Evolutionary conservation across 1,140 invertebrate species (phyloP).

Genomic region (Neocloeon triangulifer): DNA sequence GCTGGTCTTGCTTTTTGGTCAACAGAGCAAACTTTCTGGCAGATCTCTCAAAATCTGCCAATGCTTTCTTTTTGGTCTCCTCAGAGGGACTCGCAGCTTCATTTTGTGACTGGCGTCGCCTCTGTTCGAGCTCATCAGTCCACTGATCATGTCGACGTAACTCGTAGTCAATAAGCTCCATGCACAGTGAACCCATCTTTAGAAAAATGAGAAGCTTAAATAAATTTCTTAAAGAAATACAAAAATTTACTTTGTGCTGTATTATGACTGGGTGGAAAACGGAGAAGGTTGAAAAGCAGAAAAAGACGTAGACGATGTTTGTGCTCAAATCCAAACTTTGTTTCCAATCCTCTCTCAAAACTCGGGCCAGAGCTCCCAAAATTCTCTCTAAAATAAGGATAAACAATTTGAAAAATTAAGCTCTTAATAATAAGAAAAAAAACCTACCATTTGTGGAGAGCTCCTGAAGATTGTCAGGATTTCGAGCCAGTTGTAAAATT

Average conservation of each 20-base stretch:
- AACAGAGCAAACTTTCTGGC: constrained; percentile 53
- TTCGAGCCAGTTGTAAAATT: constrained; percentile 72
- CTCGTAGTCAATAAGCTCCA: constrained; percentile 91
- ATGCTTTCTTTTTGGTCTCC: constrained; percentile 24
- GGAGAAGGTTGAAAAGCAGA: constrained; percentile 91
- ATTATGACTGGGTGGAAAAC: constrained; percentile 84
- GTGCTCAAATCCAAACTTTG: constrained; percentile 87
- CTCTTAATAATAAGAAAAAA: not conserved
- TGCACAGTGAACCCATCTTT: constrained; percentile 46
- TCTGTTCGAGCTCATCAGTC: constrained; percentile 65
- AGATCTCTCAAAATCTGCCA: constrained; percentile 59
- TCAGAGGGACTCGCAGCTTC: constrained; percentile 1
- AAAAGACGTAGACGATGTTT: constrained; percentile 92
- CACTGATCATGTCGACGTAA: constrained; percentile 79
- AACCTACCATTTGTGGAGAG: constrained; percentile 67
- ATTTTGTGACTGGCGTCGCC: constrained; percentile 13
- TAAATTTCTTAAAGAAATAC: constrained; percentile 4
- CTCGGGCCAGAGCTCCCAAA: constrained; percentile 78
- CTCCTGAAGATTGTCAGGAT: constrained; percentile 84
- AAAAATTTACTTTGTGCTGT: constrained; percentile 51
- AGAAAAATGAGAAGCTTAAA: constrained; percentile 4
- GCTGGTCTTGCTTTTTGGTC: constrained; percentile 77
- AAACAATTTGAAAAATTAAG: constrained; percentile 2
- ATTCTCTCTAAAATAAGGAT: constrained; percentile 59
- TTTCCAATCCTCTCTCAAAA: constrained; percentile 91